These are phyloP conservation scores for Peromyscus nudipes DNA, from an alignment of 2,797 vertebrate species.

Conservation along the genomic window DNA sequence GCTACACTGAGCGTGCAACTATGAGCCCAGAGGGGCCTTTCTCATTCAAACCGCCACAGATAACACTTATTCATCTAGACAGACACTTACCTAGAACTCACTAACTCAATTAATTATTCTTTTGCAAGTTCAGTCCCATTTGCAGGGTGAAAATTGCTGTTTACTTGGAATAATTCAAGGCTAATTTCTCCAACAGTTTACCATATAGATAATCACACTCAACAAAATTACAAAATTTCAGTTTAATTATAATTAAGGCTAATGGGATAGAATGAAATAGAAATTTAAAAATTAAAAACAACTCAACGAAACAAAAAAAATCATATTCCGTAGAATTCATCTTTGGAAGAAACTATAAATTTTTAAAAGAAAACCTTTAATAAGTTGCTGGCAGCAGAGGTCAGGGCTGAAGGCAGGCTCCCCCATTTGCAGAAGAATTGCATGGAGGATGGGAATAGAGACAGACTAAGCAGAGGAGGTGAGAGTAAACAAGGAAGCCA, in stretches of 20 bases:
- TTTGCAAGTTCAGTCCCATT: not conserved
- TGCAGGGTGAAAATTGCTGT: not conserved
- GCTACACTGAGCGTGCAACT: not conserved
- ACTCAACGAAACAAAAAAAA: not conserved
- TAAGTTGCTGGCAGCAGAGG: not conserved
- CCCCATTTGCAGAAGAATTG: not conserved
- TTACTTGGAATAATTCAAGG: not conserved
- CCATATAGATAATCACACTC: not conserved
- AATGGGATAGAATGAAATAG: not conserved
- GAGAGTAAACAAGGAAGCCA: not conserved
- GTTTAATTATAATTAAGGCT: slow-evolving; percentile 14
- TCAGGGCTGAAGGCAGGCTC: not conserved
- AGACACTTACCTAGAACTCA: not conserved
- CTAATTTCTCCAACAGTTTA: slow-evolving; percentile 20
- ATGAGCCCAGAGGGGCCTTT: no score
- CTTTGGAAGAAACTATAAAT: not conserved
- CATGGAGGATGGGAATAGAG: not conserved
- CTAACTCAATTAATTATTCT: not conserved
- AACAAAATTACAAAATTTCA: not conserved
- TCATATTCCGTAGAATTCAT: slow-evolving; percentile 2
- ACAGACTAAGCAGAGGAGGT: not conserved
- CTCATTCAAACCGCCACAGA: not conserved
- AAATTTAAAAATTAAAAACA: not conserved
- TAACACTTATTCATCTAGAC: no score
- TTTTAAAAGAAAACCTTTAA: not conserved